phyloP scores from a whole-genome alignment of 2,888 invertebrate genomes.

The Oscheius onirici region DNA sequence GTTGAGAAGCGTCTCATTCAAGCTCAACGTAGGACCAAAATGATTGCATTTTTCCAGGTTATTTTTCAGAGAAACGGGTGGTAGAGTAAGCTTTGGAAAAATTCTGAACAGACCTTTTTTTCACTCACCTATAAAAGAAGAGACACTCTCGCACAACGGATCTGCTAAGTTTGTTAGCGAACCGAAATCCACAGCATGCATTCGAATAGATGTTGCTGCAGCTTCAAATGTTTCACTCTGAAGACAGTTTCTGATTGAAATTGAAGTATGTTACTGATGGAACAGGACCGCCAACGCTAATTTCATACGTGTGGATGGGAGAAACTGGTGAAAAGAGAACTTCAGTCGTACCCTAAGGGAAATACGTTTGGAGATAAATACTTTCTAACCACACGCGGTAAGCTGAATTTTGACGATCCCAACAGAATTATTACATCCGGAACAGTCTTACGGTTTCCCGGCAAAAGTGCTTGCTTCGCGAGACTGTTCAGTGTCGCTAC shows the following conservation, averaged over 20 bases:
- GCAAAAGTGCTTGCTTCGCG: constrained; percentile 36
- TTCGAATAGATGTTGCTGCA: constrained; percentile 52
- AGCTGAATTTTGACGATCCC: constrained; percentile 53
- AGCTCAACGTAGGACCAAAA: too few species aligned
- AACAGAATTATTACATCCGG: constrained; percentile 65
- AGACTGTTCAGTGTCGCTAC: constrained; percentile 50
- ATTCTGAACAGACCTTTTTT: too few species aligned
- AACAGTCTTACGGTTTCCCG: constrained; percentile 55
- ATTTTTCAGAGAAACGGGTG: too few species aligned
- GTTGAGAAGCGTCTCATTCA: too few species aligned
- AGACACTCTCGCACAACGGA: constrained; percentile 64
- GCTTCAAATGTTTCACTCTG: constrained; percentile 48
- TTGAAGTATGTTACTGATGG: not conserved
- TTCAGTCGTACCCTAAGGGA: constrained; percentile 48
- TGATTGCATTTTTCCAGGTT: too few species aligned
- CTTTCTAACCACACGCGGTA: constrained; percentile 55
- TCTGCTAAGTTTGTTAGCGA: constrained; percentile 51
- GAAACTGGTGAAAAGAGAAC: constrained; percentile 62
- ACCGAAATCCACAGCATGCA: constrained; percentile 61
- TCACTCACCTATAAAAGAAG: constrained; percentile 25
- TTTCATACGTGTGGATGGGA: constrained; percentile 66
- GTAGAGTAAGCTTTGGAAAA: too few species aligned
- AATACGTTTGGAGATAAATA: not conserved
- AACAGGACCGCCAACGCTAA: constrained; percentile 10
- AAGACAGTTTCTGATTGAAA: not conserved